These are phyloP conservation scores for Drymodes brunneopygia DNA, from an alignment of 2,113 vertebrate genomes.

Conservation along the genomic window DNA sequence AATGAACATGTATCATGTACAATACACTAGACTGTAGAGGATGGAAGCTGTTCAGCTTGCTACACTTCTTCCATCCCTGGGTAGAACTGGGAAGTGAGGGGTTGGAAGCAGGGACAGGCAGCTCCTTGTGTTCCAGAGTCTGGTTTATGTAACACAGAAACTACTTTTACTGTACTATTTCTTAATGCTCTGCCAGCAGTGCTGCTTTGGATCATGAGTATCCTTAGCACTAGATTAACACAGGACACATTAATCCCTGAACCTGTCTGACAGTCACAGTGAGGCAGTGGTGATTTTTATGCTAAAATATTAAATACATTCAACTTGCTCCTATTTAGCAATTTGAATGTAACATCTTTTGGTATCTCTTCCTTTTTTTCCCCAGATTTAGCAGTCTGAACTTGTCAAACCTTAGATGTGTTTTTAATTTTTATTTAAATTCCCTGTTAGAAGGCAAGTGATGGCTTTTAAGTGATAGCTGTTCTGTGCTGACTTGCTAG, in stretches of 20 bases:
- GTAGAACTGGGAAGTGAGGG: neutral
- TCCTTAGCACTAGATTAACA: neutral
- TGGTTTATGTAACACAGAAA: neutral
- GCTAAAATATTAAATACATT: neutral
- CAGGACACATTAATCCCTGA: neutral
- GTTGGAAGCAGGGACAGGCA: neutral
- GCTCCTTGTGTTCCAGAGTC: neutral
- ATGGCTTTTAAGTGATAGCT: neutral
- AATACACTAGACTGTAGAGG: neutral
- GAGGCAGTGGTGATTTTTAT: neutral
- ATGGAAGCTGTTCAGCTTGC: neutral
- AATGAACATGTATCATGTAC: accelerated
- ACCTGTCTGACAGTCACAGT: neutral
- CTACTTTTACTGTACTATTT: neutral
- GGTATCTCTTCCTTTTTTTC: neutral
- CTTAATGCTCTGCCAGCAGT: neutral
- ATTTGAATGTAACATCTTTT: neutral
- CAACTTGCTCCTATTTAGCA: neutral
- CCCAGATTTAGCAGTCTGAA: neutral
- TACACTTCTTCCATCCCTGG: neutral
- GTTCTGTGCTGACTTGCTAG: neutral
- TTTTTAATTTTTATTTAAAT: neutral
- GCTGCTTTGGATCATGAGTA: neutral
- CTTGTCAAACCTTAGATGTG: neutral
- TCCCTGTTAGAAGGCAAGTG: neutral